These are phyloP conservation scores for Andrena bicolor DNA, from an alignment of 2,888 invertebrate species.

Conservation along the genomic window DNA sequence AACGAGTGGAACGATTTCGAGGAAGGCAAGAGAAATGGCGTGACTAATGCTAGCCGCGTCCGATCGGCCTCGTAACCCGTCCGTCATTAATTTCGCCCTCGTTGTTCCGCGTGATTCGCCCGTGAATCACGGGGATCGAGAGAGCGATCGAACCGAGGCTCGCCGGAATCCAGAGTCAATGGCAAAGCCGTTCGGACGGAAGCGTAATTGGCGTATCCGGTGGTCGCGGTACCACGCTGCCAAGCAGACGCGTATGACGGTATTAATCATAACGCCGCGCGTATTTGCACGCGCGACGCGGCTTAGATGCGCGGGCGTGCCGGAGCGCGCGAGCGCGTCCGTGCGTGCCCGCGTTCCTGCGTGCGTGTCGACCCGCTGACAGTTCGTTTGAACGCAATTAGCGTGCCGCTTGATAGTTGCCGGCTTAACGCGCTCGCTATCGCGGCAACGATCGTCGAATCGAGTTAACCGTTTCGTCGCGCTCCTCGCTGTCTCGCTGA, in stretches of 20 bases:
- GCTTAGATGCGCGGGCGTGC: constrained; percentile 12
- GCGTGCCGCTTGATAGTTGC: constrained; percentile 78
- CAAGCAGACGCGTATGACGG: constrained; percentile 60
- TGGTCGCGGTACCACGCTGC: constrained; percentile 57
- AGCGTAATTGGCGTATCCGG: constrained; percentile 75
- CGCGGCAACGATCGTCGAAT: constrained; percentile 74
- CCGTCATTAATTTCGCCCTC: constrained; percentile 31
- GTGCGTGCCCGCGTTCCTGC: constrained; percentile 61
- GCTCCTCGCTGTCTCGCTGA: constrained; percentile 32
- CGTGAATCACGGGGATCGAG: constrained; percentile 13
- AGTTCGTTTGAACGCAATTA: constrained; percentile 84
- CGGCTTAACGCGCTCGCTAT: constrained; percentile 73
- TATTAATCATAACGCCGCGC: constrained; percentile 79
- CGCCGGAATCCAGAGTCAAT: constrained; percentile 4
- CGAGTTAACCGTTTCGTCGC: constrained; percentile 74
- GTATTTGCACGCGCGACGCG: constrained; percentile 60
- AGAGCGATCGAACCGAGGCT: background rate
- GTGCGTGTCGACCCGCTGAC: constrained; percentile 80
- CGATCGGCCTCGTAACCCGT: constrained; percentile 24
- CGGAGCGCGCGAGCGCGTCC: constrained; percentile 20
- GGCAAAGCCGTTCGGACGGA: constrained; percentile 37
- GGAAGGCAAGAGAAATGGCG: constrained; percentile 45
- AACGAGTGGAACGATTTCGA: constrained; percentile 18
- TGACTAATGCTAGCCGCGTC: constrained; percentile 53
- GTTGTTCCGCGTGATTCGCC: constrained; percentile 9